Evolutionary conservation across 2,797 vertebrate species (phyloP), one percentile per base, ranked within the genome.

Genomic region (Nyctalus aviator): DNA sequence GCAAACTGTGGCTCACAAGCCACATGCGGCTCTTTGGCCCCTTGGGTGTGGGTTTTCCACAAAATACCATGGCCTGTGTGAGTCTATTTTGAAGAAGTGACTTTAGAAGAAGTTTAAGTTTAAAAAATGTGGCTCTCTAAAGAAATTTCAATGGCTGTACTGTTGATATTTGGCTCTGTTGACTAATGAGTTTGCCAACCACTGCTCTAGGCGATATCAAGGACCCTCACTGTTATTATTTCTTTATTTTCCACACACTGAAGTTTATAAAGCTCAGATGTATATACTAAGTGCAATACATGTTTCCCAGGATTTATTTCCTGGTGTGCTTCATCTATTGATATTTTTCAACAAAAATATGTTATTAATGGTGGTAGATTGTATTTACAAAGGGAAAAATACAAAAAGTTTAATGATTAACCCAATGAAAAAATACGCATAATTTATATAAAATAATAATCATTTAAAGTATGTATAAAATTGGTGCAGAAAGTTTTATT

Each of bases 311-410:
- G 11, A 7, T 75, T 87, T 84, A 69, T 77, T 90, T 87, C 35
- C 13, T 90, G 37, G 10, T 85, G 71, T 94, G 9, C 1, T 21
- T 84, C 68, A 90, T 84, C 59, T 5, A 88, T 30, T 37, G 35
- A 44, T 53, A 1, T 82, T 90, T 89, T 35, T 72, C 82, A 84
- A 78, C 37, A 79, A 85, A 85, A 92, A 71, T 59, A 73, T 57
- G 27, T 77, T 82, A 23, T 59, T 93, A 59, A 78, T 62, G 72
- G 57, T 79, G 44, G 2, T 18, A 84, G 8, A 76, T 68, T 55
- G 4, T 6, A 72, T 84, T 90, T 15, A 66, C 53, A 92, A 69
- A 88, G 1, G 4, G 18, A 57, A 25, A 72, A 84, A 76, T 48
- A 35, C 2, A 91, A 53, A 84, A 77, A 66, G 15, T 57, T 64